These are phyloP conservation scores for Balaenoptera acutorostrata DNA, from an alignment of 2,113 vertebrate genomes.

Conservation along the genomic window DNA sequence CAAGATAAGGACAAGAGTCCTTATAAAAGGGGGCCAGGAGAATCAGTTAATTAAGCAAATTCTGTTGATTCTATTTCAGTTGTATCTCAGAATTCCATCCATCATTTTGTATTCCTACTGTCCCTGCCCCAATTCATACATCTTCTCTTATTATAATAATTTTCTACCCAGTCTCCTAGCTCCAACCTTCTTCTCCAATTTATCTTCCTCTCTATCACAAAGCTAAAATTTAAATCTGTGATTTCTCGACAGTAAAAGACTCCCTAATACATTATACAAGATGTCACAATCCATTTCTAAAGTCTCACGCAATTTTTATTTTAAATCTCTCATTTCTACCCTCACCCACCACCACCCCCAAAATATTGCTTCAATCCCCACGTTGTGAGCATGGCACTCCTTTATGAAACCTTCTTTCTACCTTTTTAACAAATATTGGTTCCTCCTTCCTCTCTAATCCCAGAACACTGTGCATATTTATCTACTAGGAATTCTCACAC, in stretches of 20 bases:
- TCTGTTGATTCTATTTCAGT: neutral
- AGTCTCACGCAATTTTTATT: neutral
- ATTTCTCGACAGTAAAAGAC: neutral
- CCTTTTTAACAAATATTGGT: neutral
- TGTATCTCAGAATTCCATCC: neutral
- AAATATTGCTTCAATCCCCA: neutral
- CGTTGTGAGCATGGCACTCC: neutral
- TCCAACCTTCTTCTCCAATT: neutral
- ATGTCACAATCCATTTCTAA: neutral
- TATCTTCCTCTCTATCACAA: neutral
- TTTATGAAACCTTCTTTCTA: neutral
- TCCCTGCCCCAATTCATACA: neutral
- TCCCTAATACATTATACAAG: neutral
- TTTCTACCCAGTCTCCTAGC: neutral
- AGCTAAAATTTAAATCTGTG: neutral
- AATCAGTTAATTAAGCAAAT: neutral
- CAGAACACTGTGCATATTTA: neutral
- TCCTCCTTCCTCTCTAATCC: neutral
- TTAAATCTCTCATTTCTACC: neutral
- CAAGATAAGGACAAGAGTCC: neutral
- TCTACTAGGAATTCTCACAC: neutral
- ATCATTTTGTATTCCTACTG: neutral
- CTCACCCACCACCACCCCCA: neutral
- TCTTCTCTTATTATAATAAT: neutral
- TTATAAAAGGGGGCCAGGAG: neutral